phyloP scores from a whole-genome alignment of 2,888 invertebrate species.

The Zaprionus bogoriensis region DNA sequence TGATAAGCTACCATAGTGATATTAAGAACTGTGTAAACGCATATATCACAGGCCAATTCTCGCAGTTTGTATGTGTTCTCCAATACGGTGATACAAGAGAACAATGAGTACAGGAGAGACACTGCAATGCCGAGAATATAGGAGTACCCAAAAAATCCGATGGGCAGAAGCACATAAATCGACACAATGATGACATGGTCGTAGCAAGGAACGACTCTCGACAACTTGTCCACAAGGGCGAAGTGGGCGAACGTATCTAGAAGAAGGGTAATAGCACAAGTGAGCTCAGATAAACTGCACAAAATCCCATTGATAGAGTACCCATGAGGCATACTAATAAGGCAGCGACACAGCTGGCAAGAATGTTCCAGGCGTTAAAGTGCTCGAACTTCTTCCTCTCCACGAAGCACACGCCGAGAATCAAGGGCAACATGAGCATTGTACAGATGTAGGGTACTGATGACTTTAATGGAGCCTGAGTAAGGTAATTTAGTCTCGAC shows the following conservation, averaged over 20 bases:
- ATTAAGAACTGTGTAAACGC: constrained; percentile 20
- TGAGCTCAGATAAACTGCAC: not conserved
- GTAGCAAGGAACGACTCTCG: too few relatives aligned
- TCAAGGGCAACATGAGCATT: constrained; percentile 18
- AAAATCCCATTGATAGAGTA: too few relatives aligned
- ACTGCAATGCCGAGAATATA: constrained; percentile 22
- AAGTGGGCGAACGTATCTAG: not conserved
- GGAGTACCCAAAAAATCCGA: constrained; percentile 17
- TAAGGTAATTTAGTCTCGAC: not conserved
- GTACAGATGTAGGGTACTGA: not conserved
- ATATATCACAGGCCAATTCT: not conserved
- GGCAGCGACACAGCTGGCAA: constrained; percentile 24
- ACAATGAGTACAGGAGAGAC: constrained; percentile 13
- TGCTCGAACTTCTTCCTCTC: not conserved
- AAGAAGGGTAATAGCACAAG: too few relatives aligned
- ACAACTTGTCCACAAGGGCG: not conserved
- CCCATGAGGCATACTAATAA: constrained; percentile 14
- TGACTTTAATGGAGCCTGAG: fast-evolving
- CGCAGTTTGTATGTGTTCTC: fast-evolving
- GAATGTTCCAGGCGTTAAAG: not conserved
- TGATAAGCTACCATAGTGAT: constrained; percentile 1
- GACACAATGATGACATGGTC: constrained; percentile 37
- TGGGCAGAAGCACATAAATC: constrained; percentile 43
- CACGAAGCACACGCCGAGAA: constrained; percentile 15
- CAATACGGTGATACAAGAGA: not conserved